Base-by-base conservation (phyloP, 1,140 invertebrate genomes). In the Lepidurus arcticus region DNA sequence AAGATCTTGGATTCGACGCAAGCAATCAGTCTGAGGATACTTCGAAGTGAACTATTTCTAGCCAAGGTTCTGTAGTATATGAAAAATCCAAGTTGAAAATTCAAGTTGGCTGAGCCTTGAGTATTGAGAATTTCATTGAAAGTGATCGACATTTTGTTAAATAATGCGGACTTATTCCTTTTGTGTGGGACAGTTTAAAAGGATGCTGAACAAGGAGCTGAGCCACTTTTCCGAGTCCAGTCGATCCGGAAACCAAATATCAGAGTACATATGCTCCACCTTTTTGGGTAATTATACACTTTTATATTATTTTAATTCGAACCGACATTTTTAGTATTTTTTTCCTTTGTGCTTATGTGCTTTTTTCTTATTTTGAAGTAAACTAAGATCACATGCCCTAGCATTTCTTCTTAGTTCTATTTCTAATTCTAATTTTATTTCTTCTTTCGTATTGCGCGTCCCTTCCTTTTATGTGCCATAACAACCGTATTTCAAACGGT, bases 121-220 rank as follows among this genome's bases (percentile, higher is more conserved):
- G 34, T 0, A 3, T 34, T 34, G 34, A 34, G 2, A 34, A 34
- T 34, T 34, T 34, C 0, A 34, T 34, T 34, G 34, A 34, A 34
- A 34, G 21, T 65, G 53, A 13, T 21, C n/a, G 6, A 65, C 16
- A 21, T 11, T 21, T 65, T 4, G 53, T 34, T 34, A 65, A 65
- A 21, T 65, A 65, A 65, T 65, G 53, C 53, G 53, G 53, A 65
- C 53, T 65, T 21, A n/a, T 21, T 65, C 53, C 53, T 73, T 7
- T 13, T 43, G 21, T 79, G 78, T 79, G 44, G 43, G 24, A 21
- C 44, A 99, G 97, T 99, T 99, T 89, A 98, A 98, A 87, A 91
- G 97, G 86, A 98, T 99, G 95, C 90, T 99, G 84, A 99, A 99
- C 88, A 97, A 98, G 88, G 98, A 99, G 87, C 89, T 99, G 82